Evolutionary conservation across 1,140 invertebrate genomes (phyloP).

Genomic region (Megalopta genalis): DNA sequence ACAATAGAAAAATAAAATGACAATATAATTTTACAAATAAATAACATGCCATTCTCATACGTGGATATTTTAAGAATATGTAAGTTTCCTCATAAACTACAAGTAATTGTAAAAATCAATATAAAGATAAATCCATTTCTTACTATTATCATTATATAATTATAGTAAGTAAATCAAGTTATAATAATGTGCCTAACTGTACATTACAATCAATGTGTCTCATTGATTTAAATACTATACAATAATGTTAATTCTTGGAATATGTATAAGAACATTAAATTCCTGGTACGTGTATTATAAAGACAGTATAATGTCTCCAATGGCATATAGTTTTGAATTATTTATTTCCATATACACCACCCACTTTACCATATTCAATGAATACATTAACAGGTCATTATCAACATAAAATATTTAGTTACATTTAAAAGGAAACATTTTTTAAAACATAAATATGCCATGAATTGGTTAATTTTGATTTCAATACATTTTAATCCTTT

Average conservation of each 20-base stretch:
- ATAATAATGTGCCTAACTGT: conserved; percentile 19
- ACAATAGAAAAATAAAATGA: conserved; percentile 39
- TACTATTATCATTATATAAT: conserved; percentile 64
- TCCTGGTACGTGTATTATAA: conserved; percentile 37
- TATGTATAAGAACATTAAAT: conserved; percentile 23
- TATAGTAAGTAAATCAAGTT: conserved; percentile 50
- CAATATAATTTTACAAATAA: conserved; percentile 15
- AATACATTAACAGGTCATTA: conserved; percentile 15
- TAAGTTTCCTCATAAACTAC: conserved; percentile 77
- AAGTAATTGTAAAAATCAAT: conserved; percentile 69
- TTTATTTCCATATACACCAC: conserved; percentile 56
- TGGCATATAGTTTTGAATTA: conserved; percentile 34
- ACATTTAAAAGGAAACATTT: conserved; percentile 24
- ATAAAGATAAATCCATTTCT: conserved; percentile 66
- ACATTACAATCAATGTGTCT: conserved; percentile 35
- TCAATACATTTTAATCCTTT: conserved; percentile 28
- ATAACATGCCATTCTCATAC: conserved; percentile 23
- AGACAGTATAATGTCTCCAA: conserved; percentile 31
- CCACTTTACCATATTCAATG: conserved; percentile 63
- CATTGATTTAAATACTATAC: conserved; percentile 47
- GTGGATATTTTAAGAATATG: conserved; percentile 71
- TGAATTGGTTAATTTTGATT: conserved; percentile 29
- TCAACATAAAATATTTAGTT: conserved; percentile 26
- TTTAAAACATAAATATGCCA: conserved; percentile 24
- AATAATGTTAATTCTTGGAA: conserved; percentile 47